Percentiles rank a stretch among this genome's conserved stretches.
These are phyloP conservation scores for Phodopus roborovskii DNA, from an alignment of 2,113 vertebrate species.

Conservation along the genomic window DNA sequence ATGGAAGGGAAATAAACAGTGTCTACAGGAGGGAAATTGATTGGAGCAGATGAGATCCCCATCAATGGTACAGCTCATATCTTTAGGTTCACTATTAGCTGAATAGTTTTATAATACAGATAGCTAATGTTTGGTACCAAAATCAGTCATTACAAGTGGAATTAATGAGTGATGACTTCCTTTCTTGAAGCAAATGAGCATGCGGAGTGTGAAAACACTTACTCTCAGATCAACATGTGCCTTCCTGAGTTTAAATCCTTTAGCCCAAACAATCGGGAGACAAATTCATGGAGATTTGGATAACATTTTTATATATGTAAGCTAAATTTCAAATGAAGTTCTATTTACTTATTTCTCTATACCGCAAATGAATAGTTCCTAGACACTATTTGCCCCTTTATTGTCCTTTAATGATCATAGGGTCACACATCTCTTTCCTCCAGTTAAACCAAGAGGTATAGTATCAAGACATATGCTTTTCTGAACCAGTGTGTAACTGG, in stretches of 20 bases:
- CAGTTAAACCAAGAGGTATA: neutral
- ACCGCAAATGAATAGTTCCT: slow-evolving; percentile 64
- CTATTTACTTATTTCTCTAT: slow-evolving; percentile 81
- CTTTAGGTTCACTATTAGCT: slow-evolving; percentile 61
- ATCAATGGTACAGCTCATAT: slow-evolving; percentile 69
- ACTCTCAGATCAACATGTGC: slow-evolving; percentile 58
- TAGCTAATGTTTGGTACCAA: slow-evolving; percentile 74
- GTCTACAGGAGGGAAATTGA: neutral
- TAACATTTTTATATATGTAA: slow-evolving; percentile 83
- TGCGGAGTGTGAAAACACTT: slow-evolving; percentile 54
- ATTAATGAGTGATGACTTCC: neutral
- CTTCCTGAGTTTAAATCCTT: slow-evolving; percentile 81
- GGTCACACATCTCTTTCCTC: slow-evolving; percentile 29
- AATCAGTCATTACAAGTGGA: slow-evolving; percentile 76
- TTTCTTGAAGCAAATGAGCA: slow-evolving; percentile 68
- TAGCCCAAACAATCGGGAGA: slow-evolving; percentile 73
- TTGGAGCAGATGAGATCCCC: slow-evolving; percentile 1
- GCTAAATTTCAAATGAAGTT: slow-evolving; percentile 76
- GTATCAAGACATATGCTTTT: neutral
- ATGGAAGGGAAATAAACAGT: slow-evolving; percentile 57
- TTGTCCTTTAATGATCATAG: slow-evolving; percentile 62
- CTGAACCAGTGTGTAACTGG: slow-evolving; percentile 24
- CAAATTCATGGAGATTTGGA: slow-evolving; percentile 73
- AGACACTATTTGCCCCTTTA: slow-evolving; percentile 49
- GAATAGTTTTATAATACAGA: slow-evolving; percentile 76